Evolutionary conservation across 2,888 invertebrate species (phyloP), one percentile per base, ranked within the genome.

Genomic region (Deilephila porcellus): DNA sequence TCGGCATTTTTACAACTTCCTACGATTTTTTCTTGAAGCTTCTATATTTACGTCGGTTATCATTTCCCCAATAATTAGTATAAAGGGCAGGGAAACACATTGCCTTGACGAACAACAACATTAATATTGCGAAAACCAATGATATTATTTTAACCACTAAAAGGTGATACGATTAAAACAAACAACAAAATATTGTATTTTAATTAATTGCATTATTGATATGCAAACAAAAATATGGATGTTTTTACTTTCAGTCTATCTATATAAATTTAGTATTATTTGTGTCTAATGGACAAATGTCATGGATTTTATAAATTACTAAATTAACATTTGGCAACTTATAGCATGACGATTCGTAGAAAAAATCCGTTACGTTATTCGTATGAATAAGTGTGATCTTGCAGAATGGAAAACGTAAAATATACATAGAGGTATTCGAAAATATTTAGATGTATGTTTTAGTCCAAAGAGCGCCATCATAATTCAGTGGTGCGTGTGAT

Each of bases 401-500:
- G 25, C 20, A 60, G 17, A 25, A 60, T n/a, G 19, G n/a, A n/a
- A 56, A n/a, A 19, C 45, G 14, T 45, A 19, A 53, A 53, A 19
- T 56, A 56, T n/a, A 56, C 56, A 56, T 56, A 56, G n/a, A n/a
- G n/a, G 4, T 53, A 19, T 56, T 56, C 6, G 17, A 14, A 56
- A 56, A 56, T 56, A 56, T n/a, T n/a, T 56, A 7, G 6, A 20
- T 37, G 64, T 25, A 52, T 67, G 60, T 52, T 67, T 25, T 67
- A 17, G 20, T 67, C 17, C 8, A 67, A 25, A 67, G 14, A 67
- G 2, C 67, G 32, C 32, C 19, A 4, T 56, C 56, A 29, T 3
- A 71, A 73, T 76, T 67, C 73, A 73, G 70, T 62, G 70, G 74
- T 80, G 34, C 25, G 63, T 56, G 62, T 73, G 73, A 77, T 77